Base-by-base conservation (phyloP, 2,113 vertebrate species). In the Corythaeola cristata region DNA sequence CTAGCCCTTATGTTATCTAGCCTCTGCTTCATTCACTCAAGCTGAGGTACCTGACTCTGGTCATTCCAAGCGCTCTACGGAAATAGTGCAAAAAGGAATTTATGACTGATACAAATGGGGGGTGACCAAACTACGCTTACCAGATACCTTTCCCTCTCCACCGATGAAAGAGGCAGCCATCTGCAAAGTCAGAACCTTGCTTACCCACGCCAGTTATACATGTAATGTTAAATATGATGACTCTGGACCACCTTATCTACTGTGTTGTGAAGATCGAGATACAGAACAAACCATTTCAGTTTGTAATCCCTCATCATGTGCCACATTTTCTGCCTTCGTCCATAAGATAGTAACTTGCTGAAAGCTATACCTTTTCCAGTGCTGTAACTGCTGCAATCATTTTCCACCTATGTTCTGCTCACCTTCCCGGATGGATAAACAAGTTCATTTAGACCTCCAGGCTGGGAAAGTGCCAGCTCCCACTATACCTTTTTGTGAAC, bases 201-300 rank as follows among this genome's bases (percentile, higher is more conserved):
- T 83, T 56, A 55, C 23, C 66, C 52, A 4, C 19, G 55, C 30
- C 23, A 55, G 24, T 39, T 45, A 32, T 6, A 58, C 4, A 9
- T 5, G 5, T 5, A n/a, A 15, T 7, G 30, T 6, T 37, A 52
- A 6, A 5, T 3, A 7, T 0, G 4, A 20, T 0, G 0, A 9
- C 24, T 67, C 32, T 6, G 11, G 17, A 35, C 16, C 41, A n/a
- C 15, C 27, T 56, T 33, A 11, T 5, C 15, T 33, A 5, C 22
- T 33, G 35, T 8, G 5, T 5, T 71, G 64, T 27, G 37, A 59
- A 64, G 45, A 21, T 30, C 6, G 33, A 47, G 47, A 22, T 3
- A 68, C 12, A 66, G 50, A 50, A 71, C 1, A 74, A 19, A 45
- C 6, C 1, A 32, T 60, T 89, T 64, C 3, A 26, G 21, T 37